A percentile compares a stretch with the other conserved stretches of the same genome.
Evolutionary conservation across 2,797 vertebrate species (phyloP).

Genomic region (Cheirogaleus major): DNA sequence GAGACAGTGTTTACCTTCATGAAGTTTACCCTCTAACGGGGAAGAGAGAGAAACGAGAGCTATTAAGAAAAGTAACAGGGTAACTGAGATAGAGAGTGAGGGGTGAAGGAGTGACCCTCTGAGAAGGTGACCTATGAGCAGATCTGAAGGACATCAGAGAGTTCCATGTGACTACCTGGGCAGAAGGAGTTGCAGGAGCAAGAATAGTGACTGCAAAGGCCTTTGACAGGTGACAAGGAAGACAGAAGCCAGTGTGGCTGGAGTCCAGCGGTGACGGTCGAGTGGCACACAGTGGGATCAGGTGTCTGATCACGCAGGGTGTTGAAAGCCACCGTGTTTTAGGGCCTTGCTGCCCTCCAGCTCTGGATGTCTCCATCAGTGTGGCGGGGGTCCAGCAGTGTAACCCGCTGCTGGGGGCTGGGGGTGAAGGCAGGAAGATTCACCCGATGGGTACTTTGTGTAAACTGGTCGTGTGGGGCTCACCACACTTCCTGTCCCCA

Average conservation of each 20-base stretch:
- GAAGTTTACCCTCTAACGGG: neutral
- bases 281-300: neutral
- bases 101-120: neutral
- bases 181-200: neutral
- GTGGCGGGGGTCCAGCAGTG: neutral
- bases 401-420: neutral
- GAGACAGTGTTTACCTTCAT: neutral
- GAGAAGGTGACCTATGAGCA: neutral
- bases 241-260: neutral
- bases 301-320: neutral
- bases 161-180: neutral
- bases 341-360: neutral
- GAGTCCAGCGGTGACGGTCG: rapidly evolving
- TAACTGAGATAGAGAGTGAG: too few relatives aligned
- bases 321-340: neutral
- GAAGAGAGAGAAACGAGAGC: too few relatives aligned
- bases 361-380: neutral
- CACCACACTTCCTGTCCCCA: neutral
- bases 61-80: too few relatives aligned
- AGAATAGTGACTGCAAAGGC: neutral
- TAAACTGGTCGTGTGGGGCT: neutral
- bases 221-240: neutral
- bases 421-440: neutral
- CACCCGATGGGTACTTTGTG: neutral
- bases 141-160: neutral